These are phyloP conservation scores for Yasuhikotakia modesta DNA, from an alignment of 2,797 vertebrate genomes.

Conservation along the genomic window DNA sequence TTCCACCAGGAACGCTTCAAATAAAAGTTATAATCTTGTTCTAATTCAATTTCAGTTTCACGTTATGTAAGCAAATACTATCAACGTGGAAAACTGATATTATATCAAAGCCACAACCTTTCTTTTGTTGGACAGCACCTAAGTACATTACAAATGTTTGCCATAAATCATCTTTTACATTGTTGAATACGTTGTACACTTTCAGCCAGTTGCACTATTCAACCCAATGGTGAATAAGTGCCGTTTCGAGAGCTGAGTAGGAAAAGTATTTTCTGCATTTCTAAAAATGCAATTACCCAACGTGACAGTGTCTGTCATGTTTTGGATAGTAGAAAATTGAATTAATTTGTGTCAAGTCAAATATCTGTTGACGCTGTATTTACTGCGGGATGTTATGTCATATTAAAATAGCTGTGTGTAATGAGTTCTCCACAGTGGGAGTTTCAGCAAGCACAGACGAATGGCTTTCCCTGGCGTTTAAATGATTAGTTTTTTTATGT, in stretches of 20 bases:
- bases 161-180: conserved; percentile 30
- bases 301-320: conserved; percentile 70
- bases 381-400: conserved; percentile 25
- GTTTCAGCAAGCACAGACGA: conserved; percentile 2
- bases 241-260: conserved; percentile 34
- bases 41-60: neutral
- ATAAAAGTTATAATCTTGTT: neutral
- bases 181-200: conserved; percentile 1
- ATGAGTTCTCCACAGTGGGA: conserved; percentile 19
- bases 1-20: neutral
- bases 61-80: neutral
- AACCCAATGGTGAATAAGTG: conserved; percentile 29
- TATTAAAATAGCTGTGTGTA: conserved; percentile 28
- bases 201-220: conserved; percentile 5
- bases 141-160: conserved; percentile 5
- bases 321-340: conserved; percentile 73
- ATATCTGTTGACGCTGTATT: conserved; percentile 63
- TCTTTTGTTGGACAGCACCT: conserved; percentile 3
- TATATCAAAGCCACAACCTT: neutral
- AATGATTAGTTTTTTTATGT: conserved; percentile 2
- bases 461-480: neutral
- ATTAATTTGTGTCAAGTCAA: conserved; percentile 73
- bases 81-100: neutral
- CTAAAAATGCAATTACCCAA: conserved; percentile 78
- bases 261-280: conserved; percentile 68